Percentiles rank a stretch among this genome's conserved stretches.
These are phyloP conservation scores for Heliconius charithonia DNA, from an alignment of 2,888 invertebrate genomes.

Conservation along the genomic window DNA sequence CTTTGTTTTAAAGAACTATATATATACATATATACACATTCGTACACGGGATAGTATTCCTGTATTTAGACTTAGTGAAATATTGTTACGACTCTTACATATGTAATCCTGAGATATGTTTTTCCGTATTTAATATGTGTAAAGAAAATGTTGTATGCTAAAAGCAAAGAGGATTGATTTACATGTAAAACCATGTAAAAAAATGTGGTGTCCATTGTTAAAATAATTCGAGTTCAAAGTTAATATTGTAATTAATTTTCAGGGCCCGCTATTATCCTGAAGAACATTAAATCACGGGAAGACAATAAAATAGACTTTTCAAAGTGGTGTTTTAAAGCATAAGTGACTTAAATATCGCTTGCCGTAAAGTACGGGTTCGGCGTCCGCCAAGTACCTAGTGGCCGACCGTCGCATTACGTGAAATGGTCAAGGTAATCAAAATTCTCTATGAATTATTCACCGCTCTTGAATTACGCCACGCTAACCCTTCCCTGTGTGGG, in stretches of 20 bases:
- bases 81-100: too few species aligned
- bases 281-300: conserved; percentile 60
- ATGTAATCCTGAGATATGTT: too few species aligned
- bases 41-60: too few species aligned
- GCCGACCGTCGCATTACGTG: conserved; percentile 74
- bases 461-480: conserved; percentile 71
- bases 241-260: conserved; percentile 68
- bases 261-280: conserved; percentile 79
- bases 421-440: conserved; percentile 83
- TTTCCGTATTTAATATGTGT: too few species aligned
- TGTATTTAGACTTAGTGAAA: neutral
- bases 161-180: too few species aligned
- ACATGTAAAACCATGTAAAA: too few species aligned
- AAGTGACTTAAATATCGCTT: conserved; percentile 66
- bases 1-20: neutral
- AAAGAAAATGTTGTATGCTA: too few species aligned
- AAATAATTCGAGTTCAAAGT: conserved; percentile 21
- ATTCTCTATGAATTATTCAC: conserved; percentile 76
- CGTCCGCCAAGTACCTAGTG: conserved; percentile 59
- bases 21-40: neutral
- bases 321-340: conserved; percentile 58
- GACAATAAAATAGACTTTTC: conserved; percentile 68
- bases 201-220: too few species aligned
- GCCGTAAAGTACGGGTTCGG: conserved; percentile 63
- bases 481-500: conserved; percentile 78